Evolutionary conservation across 2,797 vertebrate species (phyloP).

Genomic region (Halcyon badia): DNA sequence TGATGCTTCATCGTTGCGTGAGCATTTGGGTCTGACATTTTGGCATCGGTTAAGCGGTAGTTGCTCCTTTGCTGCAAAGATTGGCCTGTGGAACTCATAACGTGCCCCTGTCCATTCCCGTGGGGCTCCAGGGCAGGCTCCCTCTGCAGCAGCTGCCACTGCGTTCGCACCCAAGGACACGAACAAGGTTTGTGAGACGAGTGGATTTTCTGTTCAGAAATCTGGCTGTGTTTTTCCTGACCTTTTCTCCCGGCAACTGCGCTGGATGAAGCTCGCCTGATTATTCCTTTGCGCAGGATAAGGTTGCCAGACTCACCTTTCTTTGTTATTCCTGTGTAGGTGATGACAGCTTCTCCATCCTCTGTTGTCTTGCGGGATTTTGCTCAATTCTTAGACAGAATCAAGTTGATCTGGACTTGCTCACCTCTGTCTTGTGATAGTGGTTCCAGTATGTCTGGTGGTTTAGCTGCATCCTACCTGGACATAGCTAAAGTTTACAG

Average conservation of each 20-base stretch:
- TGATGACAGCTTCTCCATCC: not conserved
- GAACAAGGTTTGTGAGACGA: not conserved
- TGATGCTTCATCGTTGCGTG: not conserved
- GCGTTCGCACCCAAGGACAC: not conserved
- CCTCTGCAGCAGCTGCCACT: not conserved
- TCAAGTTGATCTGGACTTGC: not conserved
- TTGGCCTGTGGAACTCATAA: not conserved
- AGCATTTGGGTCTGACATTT: constrained; percentile 9
- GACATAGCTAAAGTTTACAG: not conserved
- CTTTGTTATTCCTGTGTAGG: not conserved
- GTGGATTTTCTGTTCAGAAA: not conserved
- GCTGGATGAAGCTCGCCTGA: not conserved
- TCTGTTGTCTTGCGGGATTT: not conserved
- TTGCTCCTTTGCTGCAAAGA: constrained; percentile 27
- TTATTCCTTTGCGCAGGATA: not conserved
- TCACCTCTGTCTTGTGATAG: not conserved
- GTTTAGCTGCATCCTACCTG: not conserved
- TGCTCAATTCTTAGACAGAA: not conserved
- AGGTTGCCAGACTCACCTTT: not conserved
- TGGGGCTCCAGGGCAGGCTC: not conserved
- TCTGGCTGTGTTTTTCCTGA: not conserved
- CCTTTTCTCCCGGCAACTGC: not conserved
- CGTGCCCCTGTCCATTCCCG: not conserved
- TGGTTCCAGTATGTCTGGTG: not conserved
- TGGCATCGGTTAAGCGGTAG: not conserved